Evolutionary conservation across 1,140 invertebrate species (phyloP).

Genomic region (Homalodisca vitripennis): DNA sequence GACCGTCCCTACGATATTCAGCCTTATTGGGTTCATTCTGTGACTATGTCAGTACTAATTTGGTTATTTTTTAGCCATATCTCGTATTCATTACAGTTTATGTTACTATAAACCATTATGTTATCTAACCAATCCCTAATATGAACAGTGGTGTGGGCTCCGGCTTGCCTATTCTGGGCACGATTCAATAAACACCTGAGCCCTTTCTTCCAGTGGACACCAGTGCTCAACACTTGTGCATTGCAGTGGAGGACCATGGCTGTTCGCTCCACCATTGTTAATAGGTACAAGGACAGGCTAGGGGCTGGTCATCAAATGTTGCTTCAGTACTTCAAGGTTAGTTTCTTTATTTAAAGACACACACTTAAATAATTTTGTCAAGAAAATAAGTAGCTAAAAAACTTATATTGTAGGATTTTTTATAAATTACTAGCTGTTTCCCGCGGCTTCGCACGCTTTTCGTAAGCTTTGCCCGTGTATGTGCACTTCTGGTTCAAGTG

Average conservation of each 20-base stretch:
- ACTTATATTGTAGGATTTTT: no score
- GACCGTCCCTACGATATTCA: no score
- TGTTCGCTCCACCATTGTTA: slow-evolving; percentile 54
- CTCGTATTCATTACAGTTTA: background rate
- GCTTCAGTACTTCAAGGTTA: slow-evolving; percentile 58
- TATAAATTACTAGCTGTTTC: no score
- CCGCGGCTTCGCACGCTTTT: no score
- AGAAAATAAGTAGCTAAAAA: background rate
- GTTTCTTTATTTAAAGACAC: background rate
- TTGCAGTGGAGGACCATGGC: slow-evolving; percentile 63
- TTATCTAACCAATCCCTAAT: background rate
- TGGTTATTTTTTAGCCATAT: no score
- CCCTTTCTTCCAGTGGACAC: slow-evolving; percentile 63
- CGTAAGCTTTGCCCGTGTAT: no score
- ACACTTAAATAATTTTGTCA: background rate
- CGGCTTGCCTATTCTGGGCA: slow-evolving; percentile 66
- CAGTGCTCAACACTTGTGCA: slow-evolving; percentile 57
- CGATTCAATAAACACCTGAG: slow-evolving; percentile 61
- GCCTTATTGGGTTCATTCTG: no score
- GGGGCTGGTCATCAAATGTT: slow-evolving; percentile 51
- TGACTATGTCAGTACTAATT: no score
- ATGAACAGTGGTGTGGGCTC: slow-evolving; percentile 58
- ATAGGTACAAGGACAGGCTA: slow-evolving; percentile 54
- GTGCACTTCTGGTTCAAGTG: no score
- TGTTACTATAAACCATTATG: background rate